A percentile compares a stretch with the other conserved stretches of the same genome.
Conservation (phyloP, 2,888 invertebrate species). For the Tromatobia lineatoria region DNA sequence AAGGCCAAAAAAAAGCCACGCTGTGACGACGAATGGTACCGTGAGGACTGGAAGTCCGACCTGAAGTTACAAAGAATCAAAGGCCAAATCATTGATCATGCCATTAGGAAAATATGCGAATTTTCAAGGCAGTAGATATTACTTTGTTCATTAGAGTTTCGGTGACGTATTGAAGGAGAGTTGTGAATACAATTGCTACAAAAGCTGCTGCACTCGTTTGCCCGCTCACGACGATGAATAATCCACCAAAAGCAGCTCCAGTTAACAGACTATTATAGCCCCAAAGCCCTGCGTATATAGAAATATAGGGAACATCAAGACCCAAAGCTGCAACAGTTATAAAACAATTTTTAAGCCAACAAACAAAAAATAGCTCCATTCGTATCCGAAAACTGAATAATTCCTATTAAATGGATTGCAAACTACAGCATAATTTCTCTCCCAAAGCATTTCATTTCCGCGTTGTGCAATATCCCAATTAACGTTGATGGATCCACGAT, state of each 20-base stretch:
- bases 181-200: conserved; percentile 82
- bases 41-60: conserved; percentile 80
- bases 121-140: conserved; percentile 40
- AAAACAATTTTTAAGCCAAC: conserved; percentile 21
- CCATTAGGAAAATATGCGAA: not conserved
- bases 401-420: not conserved
- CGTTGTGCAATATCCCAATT: conserved; percentile 15
- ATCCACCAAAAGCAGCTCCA: conserved; percentile 83
- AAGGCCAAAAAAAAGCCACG: conserved; percentile 83
- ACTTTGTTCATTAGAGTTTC: conserved; percentile 78
- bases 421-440: not conserved
- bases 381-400: not conserved
- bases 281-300: conserved; percentile 84
- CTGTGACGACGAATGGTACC: conserved; percentile 82
- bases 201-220: conserved; percentile 81
- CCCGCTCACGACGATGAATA: conserved; percentile 82
- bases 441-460: conserved; percentile 2
- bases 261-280: conserved; percentile 85
- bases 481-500: conserved; percentile 7
- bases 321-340: conserved; percentile 73
- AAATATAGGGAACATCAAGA: conserved; percentile 74
- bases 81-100: not conserved
- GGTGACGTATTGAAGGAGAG: conserved; percentile 81
- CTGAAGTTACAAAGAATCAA: conserved; percentile 65
- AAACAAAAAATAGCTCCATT: not conserved